These are phyloP conservation scores for Epizoanthus rinbou DNA, from an alignment of 92 coral and sea anemone species.

Conservation along the genomic window DNA sequence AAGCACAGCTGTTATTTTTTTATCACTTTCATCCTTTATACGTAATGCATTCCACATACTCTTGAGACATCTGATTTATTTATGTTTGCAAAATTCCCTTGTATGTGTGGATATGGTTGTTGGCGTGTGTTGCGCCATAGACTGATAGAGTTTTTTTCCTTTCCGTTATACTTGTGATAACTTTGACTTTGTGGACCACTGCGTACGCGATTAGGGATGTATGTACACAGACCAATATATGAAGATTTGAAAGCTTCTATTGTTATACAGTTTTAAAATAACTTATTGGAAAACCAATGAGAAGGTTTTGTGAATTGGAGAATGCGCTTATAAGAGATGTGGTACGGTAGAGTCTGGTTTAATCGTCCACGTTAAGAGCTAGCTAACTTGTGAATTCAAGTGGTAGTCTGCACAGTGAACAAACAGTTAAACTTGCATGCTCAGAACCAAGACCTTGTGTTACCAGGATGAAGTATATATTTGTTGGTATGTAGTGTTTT, in stretches of 20 bases:
- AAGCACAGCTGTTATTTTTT: conserved; percentile 17
- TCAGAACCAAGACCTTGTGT: background rate
- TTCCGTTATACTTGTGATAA: background rate
- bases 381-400: conserved; percentile 8
- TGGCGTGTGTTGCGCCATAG: too few species aligned
- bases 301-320: background rate
- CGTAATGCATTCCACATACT: background rate
- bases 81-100: too few species aligned
- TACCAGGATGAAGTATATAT: conserved; percentile 29
- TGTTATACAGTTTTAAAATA: conserved; percentile 8
- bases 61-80: background rate
- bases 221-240: conserved; percentile 22
- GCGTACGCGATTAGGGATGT: background rate
- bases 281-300: conserved; percentile 19
- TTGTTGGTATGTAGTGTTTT: conserved; percentile 15
- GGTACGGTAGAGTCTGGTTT: background rate
- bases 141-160: background rate
- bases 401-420: background rate
- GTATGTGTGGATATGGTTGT: too few species aligned
- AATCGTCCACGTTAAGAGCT: conserved; percentile 9
- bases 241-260: conserved; percentile 20
- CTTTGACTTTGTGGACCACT: background rate
- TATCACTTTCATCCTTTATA: background rate
- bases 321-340: conserved; percentile 16
- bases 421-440: background rate